phyloP scores from a whole-genome alignment of 1,140 invertebrate species.

The Solen grandis region DNA sequence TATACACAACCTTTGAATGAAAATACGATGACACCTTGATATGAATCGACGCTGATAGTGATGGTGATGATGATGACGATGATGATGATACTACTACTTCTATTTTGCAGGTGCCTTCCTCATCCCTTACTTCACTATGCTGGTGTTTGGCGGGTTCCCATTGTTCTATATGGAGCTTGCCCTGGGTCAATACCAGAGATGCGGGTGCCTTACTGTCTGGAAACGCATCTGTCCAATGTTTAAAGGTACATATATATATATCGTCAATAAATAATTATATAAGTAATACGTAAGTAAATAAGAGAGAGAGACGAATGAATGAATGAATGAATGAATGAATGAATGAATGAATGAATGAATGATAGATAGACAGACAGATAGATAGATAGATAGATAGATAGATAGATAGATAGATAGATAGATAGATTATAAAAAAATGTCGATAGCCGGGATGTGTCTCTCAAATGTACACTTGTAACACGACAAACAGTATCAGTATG shows the following conservation, averaged over 20 bases:
- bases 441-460: no score
- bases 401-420: no score
- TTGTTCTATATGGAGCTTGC: constrained; percentile 83
- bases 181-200: constrained; percentile 81
- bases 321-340: no score
- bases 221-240: constrained; percentile 96
- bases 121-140: constrained; percentile 81
- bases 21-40: not conserved
- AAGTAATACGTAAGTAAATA: no score
- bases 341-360: no score
- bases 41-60: not conserved
- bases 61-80: not conserved
- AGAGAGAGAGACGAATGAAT: no score
- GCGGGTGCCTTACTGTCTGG: constrained; percentile 84
- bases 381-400: no score
- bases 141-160: constrained; percentile 81
- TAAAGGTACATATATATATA: constrained; percentile 95
- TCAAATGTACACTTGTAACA: no score
- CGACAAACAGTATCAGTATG: no score
- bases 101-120: constrained; percentile 83
- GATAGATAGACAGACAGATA: no score
- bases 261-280: no score
- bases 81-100: constrained; percentile 3
- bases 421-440: no score
- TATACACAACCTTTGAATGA: not conserved